phyloP scores from a whole-genome alignment of 2,113 vertebrate genomes.

The Rhea pennata region DNA sequence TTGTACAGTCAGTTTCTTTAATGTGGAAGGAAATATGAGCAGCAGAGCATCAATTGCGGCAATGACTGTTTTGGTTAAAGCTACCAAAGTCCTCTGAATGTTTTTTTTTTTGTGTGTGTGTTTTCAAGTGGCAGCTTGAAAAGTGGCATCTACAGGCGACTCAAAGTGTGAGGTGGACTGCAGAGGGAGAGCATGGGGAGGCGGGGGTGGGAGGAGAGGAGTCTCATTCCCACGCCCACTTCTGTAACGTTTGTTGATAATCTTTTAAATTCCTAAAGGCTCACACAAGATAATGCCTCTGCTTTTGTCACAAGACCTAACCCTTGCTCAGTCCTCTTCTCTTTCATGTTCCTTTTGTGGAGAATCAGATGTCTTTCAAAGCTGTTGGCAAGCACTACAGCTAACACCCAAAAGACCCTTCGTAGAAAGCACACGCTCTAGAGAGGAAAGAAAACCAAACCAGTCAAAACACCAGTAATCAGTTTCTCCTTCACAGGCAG shows the following conservation, averaged over 20 bases:
- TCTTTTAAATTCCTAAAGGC: not conserved
- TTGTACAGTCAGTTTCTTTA: not conserved
- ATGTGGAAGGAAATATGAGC: not conserved
- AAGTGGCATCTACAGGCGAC: not conserved
- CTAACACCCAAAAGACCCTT: not conserved
- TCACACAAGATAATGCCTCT: not conserved
- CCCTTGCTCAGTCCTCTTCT: not conserved
- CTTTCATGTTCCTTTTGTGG: not conserved
- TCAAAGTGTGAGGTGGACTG: not conserved
- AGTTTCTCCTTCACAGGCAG: not conserved
- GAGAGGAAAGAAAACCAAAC: accelerated
- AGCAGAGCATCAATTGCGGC: not conserved
- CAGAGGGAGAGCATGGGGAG: accelerated
- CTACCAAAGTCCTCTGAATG: not conserved
- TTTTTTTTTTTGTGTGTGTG: not conserved
- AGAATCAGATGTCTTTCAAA: not conserved
- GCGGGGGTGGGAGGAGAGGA: not conserved
- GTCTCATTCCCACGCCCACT: accelerated
- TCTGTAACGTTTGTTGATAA: not conserved
- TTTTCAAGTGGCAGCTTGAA: not conserved
- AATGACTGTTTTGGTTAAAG: not conserved
- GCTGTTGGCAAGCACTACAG: not conserved
- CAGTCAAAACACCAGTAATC: not conserved
- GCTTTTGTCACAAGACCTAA: not conserved
- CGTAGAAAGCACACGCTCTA: not conserved